phyloP scores from a whole-genome alignment of 2,888 invertebrate species.

The Pomacea canaliculata region DNA sequence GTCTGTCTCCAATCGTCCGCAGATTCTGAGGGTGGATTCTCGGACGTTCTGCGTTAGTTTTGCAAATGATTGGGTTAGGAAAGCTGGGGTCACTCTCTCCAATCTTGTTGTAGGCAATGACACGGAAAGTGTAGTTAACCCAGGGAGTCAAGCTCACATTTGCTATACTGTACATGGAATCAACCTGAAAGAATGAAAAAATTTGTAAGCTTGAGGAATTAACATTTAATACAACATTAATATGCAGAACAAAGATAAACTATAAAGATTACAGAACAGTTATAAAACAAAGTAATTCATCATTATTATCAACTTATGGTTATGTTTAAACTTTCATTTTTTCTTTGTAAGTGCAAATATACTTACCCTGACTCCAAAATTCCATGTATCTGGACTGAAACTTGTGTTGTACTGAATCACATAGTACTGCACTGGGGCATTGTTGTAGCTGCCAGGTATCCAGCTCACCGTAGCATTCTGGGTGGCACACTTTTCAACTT shows the following conservation, averaged over 20 bases:
- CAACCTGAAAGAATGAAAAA: constrained; percentile 28
- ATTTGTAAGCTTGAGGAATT: too few species aligned
- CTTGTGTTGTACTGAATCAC: constrained; percentile 93
- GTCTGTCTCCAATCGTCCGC: constrained; percentile 61
- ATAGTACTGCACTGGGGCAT: constrained; percentile 91
- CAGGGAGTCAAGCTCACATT: constrained; percentile 59
- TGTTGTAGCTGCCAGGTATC: constrained; percentile 93
- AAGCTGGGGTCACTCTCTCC: constrained; percentile 66
- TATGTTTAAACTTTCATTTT: too few species aligned
- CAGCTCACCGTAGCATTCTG: constrained; percentile 79
- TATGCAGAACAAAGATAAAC: too few species aligned
- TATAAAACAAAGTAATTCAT: too few species aligned
- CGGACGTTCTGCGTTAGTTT: constrained; percentile 42
- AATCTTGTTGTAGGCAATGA: constrained; percentile 68
- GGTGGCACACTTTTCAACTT: constrained; percentile 74
- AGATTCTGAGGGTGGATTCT: constrained; percentile 64
- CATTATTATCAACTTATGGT: too few species aligned
- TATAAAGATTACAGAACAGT: too few species aligned
- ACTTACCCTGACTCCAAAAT: constrained; percentile 76
- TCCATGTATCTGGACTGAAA: constrained; percentile 94
- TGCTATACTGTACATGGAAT: constrained; percentile 51
- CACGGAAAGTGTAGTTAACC: constrained; percentile 67
- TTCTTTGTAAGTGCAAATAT: too few species aligned
- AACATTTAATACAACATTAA: too few species aligned
- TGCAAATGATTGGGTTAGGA: constrained; percentile 59